Percentiles rank a stretch among this genome's conserved stretches.
Conservation (phyloP, 2,888 invertebrate species). For the Neuroscelio doddi region DNA sequence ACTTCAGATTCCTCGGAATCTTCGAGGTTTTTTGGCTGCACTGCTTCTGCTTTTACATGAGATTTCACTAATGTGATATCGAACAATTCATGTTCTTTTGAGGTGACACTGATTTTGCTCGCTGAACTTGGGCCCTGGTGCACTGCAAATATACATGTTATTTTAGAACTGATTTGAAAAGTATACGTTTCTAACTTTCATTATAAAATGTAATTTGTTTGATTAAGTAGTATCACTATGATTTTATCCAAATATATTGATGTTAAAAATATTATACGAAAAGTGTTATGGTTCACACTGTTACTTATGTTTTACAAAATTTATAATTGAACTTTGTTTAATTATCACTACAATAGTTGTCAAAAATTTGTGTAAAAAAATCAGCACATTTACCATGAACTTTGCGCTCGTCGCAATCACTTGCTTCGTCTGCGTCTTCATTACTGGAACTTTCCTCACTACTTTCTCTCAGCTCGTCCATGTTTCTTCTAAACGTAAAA, state of each 20-base stretch:
- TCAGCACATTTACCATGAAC: constrained; percentile 21
- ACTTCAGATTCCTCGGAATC: constrained; percentile 11
- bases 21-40: constrained; percentile 2
- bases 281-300: no score
- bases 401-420: constrained; percentile 29
- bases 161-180: background rate
- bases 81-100: background rate
- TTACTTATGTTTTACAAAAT: no score
- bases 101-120: no score
- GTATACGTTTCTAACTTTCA: background rate
- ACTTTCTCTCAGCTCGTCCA: constrained; percentile 39
- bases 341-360: no score
- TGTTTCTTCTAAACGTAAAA: constrained; percentile 30
- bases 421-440: constrained; percentile 39
- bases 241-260: no score
- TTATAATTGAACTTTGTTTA: no score
- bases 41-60: background rate
- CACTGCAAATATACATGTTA: background rate
- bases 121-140: no score
- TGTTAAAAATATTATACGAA: no score
- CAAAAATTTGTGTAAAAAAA: no score
- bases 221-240: no score
- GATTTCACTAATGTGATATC: background rate
- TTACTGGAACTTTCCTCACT: constrained; percentile 46
- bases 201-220: no score